Percentiles rank a stretch among this genome's conserved stretches.
phyloP scores from a whole-genome alignment of 1,140 invertebrate genomes.

The Pogonomyrmex barbatus region DNA sequence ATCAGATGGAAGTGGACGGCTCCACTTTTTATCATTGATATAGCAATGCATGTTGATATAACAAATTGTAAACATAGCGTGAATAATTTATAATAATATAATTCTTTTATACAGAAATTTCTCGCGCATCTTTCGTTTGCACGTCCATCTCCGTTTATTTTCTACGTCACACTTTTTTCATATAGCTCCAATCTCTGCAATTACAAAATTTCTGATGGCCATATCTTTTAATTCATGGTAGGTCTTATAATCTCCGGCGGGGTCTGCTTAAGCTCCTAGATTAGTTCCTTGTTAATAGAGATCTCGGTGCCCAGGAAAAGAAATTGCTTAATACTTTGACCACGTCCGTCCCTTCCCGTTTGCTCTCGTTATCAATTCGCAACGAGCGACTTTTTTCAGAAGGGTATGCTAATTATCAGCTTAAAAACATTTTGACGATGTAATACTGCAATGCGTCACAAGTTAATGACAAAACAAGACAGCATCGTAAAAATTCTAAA shows the following conservation, averaged over 20 bases:
- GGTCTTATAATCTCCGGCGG: conserved; percentile 1
- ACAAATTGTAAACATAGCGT: conserved; percentile 19
- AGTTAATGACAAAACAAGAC: conserved; percentile 17
- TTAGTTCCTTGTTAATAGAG: conserved; percentile 37
- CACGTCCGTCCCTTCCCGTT: not conserved
- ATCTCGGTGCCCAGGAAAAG: conserved; percentile 4
- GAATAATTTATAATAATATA: conserved; percentile 12
- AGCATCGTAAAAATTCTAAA: conserved; percentile 2
- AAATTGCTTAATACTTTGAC: not conserved
- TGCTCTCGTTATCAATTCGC: not conserved
- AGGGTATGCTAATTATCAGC: conserved; percentile 2
- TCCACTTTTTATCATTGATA: not conserved
- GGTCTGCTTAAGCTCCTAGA: conserved; percentile 20
- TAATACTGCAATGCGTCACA: not conserved
- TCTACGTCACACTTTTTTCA: not conserved
- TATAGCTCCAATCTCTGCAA: not conserved
- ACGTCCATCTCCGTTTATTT: not conserved
- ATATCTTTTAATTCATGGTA: conserved; percentile 1
- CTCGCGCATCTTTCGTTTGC: not conserved
- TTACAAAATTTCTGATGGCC: conserved; percentile 8
- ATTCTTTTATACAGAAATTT: not conserved
- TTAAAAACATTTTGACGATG: not conserved
- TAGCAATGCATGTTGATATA: not conserved
- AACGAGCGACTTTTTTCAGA: not conserved
- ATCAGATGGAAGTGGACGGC: not conserved